Evolutionary conservation across 1,140 invertebrate species (phyloP), one percentile per base, ranked within the genome.

Genomic region (Pogonomyrmex barbatus): DNA sequence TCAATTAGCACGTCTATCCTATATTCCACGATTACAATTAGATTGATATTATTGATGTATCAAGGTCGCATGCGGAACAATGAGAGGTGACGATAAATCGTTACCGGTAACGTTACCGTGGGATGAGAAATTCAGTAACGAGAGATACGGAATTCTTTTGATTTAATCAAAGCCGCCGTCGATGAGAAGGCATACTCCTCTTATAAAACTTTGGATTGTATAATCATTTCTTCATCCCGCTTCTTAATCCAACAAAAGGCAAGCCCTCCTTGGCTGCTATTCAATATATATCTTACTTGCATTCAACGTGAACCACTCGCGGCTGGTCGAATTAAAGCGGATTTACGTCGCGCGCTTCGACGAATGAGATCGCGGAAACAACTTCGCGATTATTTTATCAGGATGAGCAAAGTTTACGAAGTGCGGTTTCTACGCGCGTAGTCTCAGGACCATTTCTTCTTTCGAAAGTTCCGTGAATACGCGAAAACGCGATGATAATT

Each of bases 11-110:
- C 65, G 67, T 6, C 30, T 47, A 75, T 83, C 42, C 68, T 62
- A 62, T 60, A 83, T 60, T 83, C 54, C 54, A 68, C 6, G 68
- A 62, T 70, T 42, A 62, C 45, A 83, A 75, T 75, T 83, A 75
- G 73, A 83, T 83, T 83, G 68, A 12, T 14, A 75, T 73, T 75
- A 83, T 62, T 54, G 79, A 83, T 75, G 79, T 71, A 83, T 83
- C 79, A 83, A 60, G 79, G 68, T 50, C 79, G 79, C 45, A 68
- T n/a, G 42, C n/a, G 47, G 12, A 52, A 47, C 79, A 83, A 83
- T 83, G 68, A 73, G 12, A 83, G 79, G 54, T 56, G 79, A 54
- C 67, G 67, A 75, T 60, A 47, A 33, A n/a, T 83, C 24, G 68
- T 83, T 83, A 39, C 33, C 68, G 54, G 56, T 56, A 60, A 30